Base-by-base conservation (phyloP, 2,888 invertebrate genomes). In the Drosophila acutilabella region DNA sequence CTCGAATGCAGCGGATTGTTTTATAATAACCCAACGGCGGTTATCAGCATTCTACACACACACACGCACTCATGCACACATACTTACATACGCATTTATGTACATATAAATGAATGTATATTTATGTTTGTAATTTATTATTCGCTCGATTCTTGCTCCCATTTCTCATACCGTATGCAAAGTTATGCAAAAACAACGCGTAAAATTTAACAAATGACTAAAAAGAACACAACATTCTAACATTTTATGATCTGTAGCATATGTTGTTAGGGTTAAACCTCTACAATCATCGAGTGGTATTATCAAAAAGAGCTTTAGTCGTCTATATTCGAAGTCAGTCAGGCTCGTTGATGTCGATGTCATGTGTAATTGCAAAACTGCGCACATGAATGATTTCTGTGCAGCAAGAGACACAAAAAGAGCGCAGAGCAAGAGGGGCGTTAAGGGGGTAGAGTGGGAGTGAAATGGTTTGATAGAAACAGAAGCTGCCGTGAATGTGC, bases 281-380 rank as follows among this genome's bases (percentile, higher is more conserved):
- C 23, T 45, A n/a, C 30, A 30, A 36, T 13, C 23, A 36, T 5
- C 51, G 11, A 30, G 10, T 26, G 30, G 30, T 53, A 60, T 47
- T 41, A 26, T 40, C 64, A 54, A 64, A 58, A 53, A 53, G 48
- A 33, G 18, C 26, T 14, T 41, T 41, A 51, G 50, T 30, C 6
- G 30, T 30, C 57, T 57, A 41, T 64, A 78, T 50, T 40, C n/a
- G 56, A 47, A 51, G 56, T 60, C 64, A 74, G 64, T 64, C 64
- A 23, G 40, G 42, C 26, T 16, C 52, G 64, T 45, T 56, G 70
- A 69, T 75, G 67, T 54, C 60, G 70, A 73, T 73, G 89, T 87
- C 81, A 89, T 87, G 81, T 87, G 74, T 64, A 78, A 76, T 80
- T 73, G 78, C 69, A 56, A 69, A 65, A 73, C 52, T 68, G 64